Evolutionary conservation across 92 coral and sea anemone genomes (phyloP).

Genomic region (Epizoanthus ramosus): DNA sequence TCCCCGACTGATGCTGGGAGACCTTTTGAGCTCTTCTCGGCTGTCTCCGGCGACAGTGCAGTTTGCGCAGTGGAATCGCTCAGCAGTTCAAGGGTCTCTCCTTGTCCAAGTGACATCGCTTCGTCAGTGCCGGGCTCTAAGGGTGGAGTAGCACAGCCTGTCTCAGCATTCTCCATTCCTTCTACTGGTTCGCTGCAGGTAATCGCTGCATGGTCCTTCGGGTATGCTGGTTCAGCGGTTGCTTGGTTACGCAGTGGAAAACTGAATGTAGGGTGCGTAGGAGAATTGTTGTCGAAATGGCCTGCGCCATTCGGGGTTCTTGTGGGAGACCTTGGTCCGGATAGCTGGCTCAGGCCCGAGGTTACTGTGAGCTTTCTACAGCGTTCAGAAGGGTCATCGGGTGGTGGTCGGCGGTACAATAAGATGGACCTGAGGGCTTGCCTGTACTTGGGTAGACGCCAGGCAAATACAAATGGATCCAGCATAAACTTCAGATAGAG

Average conservation of each 20-base stretch:
- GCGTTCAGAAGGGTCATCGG: background rate
- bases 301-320: too few species aligned
- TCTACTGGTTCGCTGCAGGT: conserved; percentile 12
- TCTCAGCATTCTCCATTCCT: background rate
- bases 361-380: conserved; percentile 21
- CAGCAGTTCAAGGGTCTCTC: background rate
- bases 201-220: background rate
- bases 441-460: conserved; percentile 33
- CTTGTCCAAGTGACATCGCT: background rate
- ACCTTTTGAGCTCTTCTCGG: background rate
- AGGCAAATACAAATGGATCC: conserved; percentile 35
- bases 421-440: conserved; percentile 26
- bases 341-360: conserved; percentile 21
- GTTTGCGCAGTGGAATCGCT: background rate
- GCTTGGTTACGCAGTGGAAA: background rate
- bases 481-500: conserved; percentile 30
- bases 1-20: background rate
- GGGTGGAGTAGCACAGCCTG: background rate
- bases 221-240: conserved; percentile 5
- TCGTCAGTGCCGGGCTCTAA: background rate
- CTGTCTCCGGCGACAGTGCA: background rate
- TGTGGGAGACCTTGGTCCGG: conserved; percentile 1
- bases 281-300: background rate
- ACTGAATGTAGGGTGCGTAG: background rate
- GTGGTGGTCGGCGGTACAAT: background rate